Evolutionary conservation across 2,797 vertebrate genomes (phyloP), one percentile per base, ranked within the genome.

Genomic region (Ptychobarbus kaznakovi): DNA sequence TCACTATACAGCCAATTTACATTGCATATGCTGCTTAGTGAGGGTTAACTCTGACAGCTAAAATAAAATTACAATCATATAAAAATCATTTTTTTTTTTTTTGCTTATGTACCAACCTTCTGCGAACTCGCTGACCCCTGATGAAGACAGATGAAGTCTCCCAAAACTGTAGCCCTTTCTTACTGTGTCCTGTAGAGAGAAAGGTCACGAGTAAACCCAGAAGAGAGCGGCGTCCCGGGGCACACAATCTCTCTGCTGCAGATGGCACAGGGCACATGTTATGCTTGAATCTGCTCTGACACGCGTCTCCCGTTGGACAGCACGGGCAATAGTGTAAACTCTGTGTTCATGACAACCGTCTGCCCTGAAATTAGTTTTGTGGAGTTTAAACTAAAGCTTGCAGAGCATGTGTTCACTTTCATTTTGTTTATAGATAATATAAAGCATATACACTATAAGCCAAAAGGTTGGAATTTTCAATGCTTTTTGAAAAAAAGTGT

Each of bases 281-380:
- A 35, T 22, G 80, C 56, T 38, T 46, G 77, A 80, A 78, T 83
- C 42, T 12, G 1, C 78, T 80, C n/a, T 15, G 76, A 66, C 51
- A 49, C 69, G 15, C 4, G 49, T 81, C 72, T 84, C 63, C 35
- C 25, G 76, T 78, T 44, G 42, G 72, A 66, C 80, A 49, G 82
- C 73, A 25, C 20, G 28, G 15, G 65, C 20, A 65, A 84, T 83
- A 86, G 58, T 75, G 61, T 40, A 80, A 80, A 46, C 38, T 15
- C 70, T 61, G 75, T 75, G 44, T 80, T 68, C 66, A 53, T 13
- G 22, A 22, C 68, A 40, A 25, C 22, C 40, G 76, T 79, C 49
- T 70, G 51, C 46, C 63, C 80, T 78, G 6, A 80, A 49, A 18
- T 69, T 1, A 83, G 56, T 22, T 83, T 11, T 32, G 53, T 72